Evolutionary conservation across 2,797 vertebrate species (phyloP), one percentile per base, ranked within the genome.

Genomic region (Lepus townsendii): DNA sequence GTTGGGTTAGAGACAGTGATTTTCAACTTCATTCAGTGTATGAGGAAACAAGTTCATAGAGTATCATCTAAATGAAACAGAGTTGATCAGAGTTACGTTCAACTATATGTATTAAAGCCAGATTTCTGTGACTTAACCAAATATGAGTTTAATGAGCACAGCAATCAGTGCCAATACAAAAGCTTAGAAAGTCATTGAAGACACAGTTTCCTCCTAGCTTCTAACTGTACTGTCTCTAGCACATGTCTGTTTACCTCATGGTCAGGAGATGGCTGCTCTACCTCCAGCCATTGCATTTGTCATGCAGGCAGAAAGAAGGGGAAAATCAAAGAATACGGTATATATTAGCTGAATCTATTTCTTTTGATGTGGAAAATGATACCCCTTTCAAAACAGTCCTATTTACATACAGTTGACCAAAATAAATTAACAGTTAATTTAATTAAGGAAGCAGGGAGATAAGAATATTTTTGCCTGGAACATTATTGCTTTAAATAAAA

Each of bases 31-130:
- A 76, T 47, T n/a, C 30, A 54, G 63, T n/a, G 57, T 35, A 83
- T 30, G 78, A 79, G 14, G n/a, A 75, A 88, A 91, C 17, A 68
- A 54, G 14, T 77, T 78, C 76, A 82, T 75, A 92, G 76, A n/a
- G 26, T 50, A 52, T 77, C 35, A 66, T 30, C 54, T 75, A 80
- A 73, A 62, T 75, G 68, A 24, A 62, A 75, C 35, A 88, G 35
- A 6, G 13, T 42, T 6, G 0, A 22, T 62, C 62, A 82, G 17
- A 27, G 38, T 38, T 63, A n/a, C 30, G 24, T 32, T 82, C 54
- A 60, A 17, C 5, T 60, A 17, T 9, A 38, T 50, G 12, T 32
- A 65, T 20, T 26, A 86, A 88, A 94, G 69, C 5, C 68, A 85
- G 80, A 60, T 17, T 52, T 24, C 5, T 14, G 30, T 52, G 22